phyloP scores from a whole-genome alignment of 2,888 invertebrate genomes.

The Ochropacha duplaris region DNA sequence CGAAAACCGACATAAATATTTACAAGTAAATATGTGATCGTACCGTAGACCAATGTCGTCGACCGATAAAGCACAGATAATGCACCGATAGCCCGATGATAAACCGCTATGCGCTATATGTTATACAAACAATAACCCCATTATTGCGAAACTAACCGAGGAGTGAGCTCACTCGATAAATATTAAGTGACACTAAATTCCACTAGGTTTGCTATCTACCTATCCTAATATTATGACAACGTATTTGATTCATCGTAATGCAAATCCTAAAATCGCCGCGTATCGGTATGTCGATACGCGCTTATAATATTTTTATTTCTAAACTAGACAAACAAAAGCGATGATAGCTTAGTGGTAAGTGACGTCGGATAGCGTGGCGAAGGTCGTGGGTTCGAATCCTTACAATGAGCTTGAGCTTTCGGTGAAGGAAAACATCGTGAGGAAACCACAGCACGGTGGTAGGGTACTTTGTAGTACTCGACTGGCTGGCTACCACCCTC shows the following conservation, averaged over 20 bases:
- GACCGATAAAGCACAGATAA: constrained; percentile 28
- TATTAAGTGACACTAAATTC: constrained; percentile 1
- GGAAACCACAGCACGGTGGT: no score
- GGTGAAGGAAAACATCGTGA: no score
- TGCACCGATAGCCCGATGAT: constrained; percentile 17
- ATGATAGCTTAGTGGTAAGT: no score
- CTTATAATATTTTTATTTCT: neutral
- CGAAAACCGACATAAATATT: neutral
- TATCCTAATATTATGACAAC: neutral
- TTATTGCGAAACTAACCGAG: constrained; percentile 20
- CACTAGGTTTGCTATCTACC: neutral
- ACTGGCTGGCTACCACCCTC: no score
- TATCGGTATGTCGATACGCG: neutral
- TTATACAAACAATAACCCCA: constrained; percentile 13
- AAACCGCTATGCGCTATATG: constrained; percentile 16
- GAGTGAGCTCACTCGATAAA: neutral
- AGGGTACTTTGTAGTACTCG: no score
- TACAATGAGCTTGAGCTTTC: no score
- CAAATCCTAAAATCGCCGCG: neutral
- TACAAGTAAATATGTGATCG: constrained; percentile 13
- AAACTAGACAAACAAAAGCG: no score
- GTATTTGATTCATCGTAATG: neutral
- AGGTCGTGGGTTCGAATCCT: no score
- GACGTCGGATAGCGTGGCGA: no score
- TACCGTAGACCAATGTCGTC: constrained; percentile 14